These are phyloP conservation scores for Spatula versicolor DNA, from an alignment of 2,797 vertebrate species.

Conservation along the genomic window DNA sequence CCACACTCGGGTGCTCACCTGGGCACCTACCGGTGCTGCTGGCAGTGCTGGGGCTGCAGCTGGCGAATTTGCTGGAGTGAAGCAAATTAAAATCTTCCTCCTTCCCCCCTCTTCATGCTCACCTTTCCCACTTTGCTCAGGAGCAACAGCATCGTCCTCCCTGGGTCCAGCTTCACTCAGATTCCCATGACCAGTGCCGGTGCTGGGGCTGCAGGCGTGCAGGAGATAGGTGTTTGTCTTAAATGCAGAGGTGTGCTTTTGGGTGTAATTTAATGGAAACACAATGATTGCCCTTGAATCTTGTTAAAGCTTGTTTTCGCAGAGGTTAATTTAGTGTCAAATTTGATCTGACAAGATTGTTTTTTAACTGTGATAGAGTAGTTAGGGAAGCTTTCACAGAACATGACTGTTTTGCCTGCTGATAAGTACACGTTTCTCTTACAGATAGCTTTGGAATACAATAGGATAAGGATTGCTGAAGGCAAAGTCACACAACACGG, in stretches of 20 bases:
- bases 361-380: not conserved
- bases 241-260: not conserved
- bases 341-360: not conserved
- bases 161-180: accelerated
- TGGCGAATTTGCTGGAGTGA: not conserved
- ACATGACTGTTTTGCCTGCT: not conserved
- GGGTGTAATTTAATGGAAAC: not conserved
- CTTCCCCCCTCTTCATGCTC: not conserved
- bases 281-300: not conserved
- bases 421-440: not conserved
- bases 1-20: accelerated
- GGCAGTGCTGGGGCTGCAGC: not conserved
- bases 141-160: not conserved
- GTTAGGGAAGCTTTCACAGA: not conserved
- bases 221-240: accelerated
- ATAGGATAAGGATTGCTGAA: not conserved
- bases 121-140: not conserved
- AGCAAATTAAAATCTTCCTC: not conserved
- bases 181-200: accelerated
- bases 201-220: accelerated
- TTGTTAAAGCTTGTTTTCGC: not conserved
- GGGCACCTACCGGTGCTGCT: not conserved
- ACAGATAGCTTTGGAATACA: not conserved
- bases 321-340: not conserved
- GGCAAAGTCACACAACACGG: not conserved